Percentiles rank a stretch among this genome's conserved stretches.
Evolutionary conservation across 2,888 invertebrate species (phyloP).

Genomic region (Lottia scabra): DNA sequence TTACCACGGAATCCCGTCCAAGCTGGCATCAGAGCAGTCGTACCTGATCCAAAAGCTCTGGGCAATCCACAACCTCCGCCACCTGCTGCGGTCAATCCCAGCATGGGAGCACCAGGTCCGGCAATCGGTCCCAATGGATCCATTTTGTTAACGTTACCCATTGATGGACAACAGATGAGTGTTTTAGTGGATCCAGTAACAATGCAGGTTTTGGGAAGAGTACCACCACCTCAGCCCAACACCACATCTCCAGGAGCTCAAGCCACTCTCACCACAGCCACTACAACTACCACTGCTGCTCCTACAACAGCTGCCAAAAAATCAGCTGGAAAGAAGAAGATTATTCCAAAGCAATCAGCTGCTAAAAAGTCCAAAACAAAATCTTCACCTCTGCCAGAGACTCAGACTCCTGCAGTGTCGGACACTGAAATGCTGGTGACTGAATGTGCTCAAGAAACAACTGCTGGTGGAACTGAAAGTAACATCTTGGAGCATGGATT

Average conservation of each 20-base stretch:
- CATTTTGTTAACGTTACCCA: constrained; percentile 57
- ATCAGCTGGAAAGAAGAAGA: constrained; percentile 8
- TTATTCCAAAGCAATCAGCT: constrained; percentile 6
- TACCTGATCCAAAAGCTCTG: not conserved
- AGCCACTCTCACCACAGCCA: not conserved
- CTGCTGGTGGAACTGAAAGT: not conserved
- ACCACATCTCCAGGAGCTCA: constrained; percentile 9
- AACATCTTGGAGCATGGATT: not conserved
- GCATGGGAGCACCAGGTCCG: constrained; percentile 2
- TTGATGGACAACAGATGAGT: constrained; percentile 52
- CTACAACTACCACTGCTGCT: constrained; percentile 7
- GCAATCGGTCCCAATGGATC: constrained; percentile 44
- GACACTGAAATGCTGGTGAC: not conserved
- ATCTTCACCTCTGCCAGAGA: not conserved
- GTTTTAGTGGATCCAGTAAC: constrained; percentile 56
- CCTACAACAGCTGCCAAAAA: constrained; percentile 6
- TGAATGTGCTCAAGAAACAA: not conserved
- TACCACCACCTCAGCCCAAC: constrained; percentile 11
- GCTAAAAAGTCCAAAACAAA: not conserved
- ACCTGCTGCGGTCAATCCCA: not conserved
- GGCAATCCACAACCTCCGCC: not conserved
- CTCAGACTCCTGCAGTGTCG: not conserved
- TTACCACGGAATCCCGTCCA: not conserved
- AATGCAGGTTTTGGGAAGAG: constrained; percentile 41
- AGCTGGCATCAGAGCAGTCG: not conserved